Evolutionary conservation across 2,888 invertebrate genomes (phyloP), one percentile per base, ranked within the genome.

Genomic region (Oxystoma pomonae): DNA sequence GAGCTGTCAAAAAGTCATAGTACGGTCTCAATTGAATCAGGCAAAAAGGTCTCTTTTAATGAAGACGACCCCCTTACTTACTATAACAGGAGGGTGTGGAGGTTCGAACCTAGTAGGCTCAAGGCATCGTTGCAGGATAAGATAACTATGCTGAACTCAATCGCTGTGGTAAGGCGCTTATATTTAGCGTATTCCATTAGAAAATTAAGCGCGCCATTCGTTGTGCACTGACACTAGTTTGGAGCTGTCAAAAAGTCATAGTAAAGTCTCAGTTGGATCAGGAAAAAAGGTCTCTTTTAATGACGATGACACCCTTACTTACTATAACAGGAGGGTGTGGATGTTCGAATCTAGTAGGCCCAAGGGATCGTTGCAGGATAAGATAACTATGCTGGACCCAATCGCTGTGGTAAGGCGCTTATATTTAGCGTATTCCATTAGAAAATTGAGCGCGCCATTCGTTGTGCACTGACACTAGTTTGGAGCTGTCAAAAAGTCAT

Each of bases 31-130:
- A n/a, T n/a, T n/a, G n/a, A n/a, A n/a, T n/a, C n/a, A n/a, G n/a
- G 84, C 79, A 84, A 83, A 65, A 85, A 90, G 75, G 68, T 87
- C 56, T 82, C 83, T 0, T 92, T 91, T 86, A 84, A 84, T 71
- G 80, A 86, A 1, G 91, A 94, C 79, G 81, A 82, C 56, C 94
- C 94, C 0, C 81, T 96, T 16, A 86, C 90, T 5, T 96, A 89
- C 77, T 86, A 86, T 77, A 91, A 92, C 76, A 85, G 85, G 68
- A 84, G 90, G 68, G 83, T 82, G 21, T 96, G 93, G 90, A 81
- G 86, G 70, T 96, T 88, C 80, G 81, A 85, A 51, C 86, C 87
- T 7, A 83, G 87, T 16, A 80, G 83, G 81, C 92, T 94, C 0
- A 86, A 83, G 63, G 94, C 94, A 3, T 81, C 81, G 19, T 82